Base-by-base conservation (phyloP, 92 coral and sea anemone genomes). In the Bergia sp. region DNA sequence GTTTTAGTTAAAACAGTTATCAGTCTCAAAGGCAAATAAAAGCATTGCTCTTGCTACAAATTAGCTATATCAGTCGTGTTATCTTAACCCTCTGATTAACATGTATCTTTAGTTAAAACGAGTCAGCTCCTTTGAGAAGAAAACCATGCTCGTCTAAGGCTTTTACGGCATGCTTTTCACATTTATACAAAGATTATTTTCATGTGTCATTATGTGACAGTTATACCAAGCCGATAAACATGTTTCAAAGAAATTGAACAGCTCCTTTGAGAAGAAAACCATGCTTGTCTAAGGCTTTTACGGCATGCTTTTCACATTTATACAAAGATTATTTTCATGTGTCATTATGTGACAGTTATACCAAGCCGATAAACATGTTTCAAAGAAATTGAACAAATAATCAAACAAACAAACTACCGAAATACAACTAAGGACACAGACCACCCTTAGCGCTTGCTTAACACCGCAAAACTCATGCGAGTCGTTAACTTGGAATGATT, bases 311-410 rank as follows among this genome's bases (percentile, higher is more conserved):
- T 61, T 61, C 23, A 8, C 69, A 61, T 61, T 61, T 53, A 16
- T 61, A 61, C n/a, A 16, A 7, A 61, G 29, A 61, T 3, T 61
- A 61, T 61, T 61, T 61, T 4, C n/a, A 61, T 1, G 29, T 61
- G 69, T 16, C 69, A 61, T 61, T 61, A 18, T 61, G 69, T 53
- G 69, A 23, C 69, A 61, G 29, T 16, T 21, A 61, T 18, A 61
- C 69, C n/a, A 61, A 61, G 69, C 29, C 69, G 69, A 61, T 61
- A 61, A 57, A 61, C 69, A 61, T 61, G 69, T 61, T 61, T 61
- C 29, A 61, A 61, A 61, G 29, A 18, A 6, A 61, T 61, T 61
- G 69, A 18, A 13, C n/a, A 61, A 61, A 16, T 23, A 21, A 61
- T 61, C 23, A 61, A 61, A 61, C n/a, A 61, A 61, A 61, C n/a